Evolutionary conservation across 2,888 invertebrate species (phyloP).

Genomic region (Watsonalla cultraria): DNA sequence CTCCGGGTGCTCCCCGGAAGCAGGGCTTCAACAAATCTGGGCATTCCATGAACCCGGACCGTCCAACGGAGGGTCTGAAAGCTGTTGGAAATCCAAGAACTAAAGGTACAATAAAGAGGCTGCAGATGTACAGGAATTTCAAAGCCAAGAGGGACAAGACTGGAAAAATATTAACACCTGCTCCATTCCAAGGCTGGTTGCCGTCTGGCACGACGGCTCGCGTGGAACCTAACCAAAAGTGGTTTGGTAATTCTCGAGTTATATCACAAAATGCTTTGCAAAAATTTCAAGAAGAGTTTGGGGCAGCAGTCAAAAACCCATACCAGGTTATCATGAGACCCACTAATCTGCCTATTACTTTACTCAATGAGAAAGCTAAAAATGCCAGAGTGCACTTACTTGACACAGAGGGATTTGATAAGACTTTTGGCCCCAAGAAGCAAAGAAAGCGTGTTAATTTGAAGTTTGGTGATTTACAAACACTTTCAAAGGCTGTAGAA

Average conservation of each 20-base stretch:
- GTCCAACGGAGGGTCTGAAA: slow-evolving; percentile 86
- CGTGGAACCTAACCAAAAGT: slow-evolving; percentile 98
- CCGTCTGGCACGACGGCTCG: slow-evolving; percentile 94
- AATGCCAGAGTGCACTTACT: slow-evolving; percentile 94
- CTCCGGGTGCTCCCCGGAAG: slow-evolving; percentile 86
- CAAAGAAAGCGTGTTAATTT: slow-evolving; percentile 93
- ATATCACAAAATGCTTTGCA: slow-evolving; percentile 94
- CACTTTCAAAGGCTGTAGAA: slow-evolving; percentile 85
- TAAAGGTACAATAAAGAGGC: slow-evolving; percentile 95
- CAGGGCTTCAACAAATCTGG: slow-evolving; percentile 91
- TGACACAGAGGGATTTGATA: slow-evolving; percentile 96
- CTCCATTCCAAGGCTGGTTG: slow-evolving; percentile 96
- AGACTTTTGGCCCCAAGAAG: slow-evolving; percentile 97
- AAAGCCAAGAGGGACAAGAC: slow-evolving; percentile 94
- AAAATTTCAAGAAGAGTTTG: slow-evolving; percentile 96
- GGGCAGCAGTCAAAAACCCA: slow-evolving; percentile 95
- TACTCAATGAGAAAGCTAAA: slow-evolving; percentile 95
- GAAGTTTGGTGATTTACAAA: slow-evolving; percentile 85
- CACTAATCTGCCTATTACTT: slow-evolving; percentile 94
- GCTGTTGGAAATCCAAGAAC: slow-evolving; percentile 92
- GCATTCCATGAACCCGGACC: slow-evolving; percentile 97
- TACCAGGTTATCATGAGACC: slow-evolving; percentile 99
- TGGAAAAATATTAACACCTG: slow-evolving; percentile 95
- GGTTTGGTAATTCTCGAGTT: slow-evolving; percentile 99
- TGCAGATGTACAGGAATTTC: slow-evolving; percentile 99